These are phyloP conservation scores for Agonopterix alstromeriana DNA, from an alignment of 2,888 invertebrate species.

Conservation along the genomic window DNA sequence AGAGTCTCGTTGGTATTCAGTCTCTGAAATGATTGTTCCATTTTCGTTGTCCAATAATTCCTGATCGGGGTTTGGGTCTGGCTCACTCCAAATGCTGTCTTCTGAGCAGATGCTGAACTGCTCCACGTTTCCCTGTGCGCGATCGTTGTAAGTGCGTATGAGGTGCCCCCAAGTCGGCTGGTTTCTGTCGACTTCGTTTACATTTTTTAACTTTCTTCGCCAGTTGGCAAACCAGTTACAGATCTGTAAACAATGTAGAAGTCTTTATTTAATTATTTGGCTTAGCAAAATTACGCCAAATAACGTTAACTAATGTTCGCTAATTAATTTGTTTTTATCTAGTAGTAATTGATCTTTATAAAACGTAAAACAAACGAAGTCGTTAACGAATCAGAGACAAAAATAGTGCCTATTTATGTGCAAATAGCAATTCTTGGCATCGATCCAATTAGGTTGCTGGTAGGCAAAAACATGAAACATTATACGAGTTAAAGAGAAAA, in stretches of 20 bases:
- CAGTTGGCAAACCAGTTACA: constrained; percentile 92
- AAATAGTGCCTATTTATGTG: constrained; percentile 75
- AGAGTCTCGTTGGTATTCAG: constrained; percentile 42
- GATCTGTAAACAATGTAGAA: constrained; percentile 61
- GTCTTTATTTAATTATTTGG: constrained; percentile 1
- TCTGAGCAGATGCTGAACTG: constrained; percentile 88
- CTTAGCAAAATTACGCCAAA: neutral
- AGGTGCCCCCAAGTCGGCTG: constrained; percentile 85
- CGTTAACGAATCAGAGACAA: constrained; percentile 63
- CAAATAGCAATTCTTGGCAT: constrained; percentile 69
- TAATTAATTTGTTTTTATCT: too few species aligned
- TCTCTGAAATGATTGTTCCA: constrained; percentile 40
- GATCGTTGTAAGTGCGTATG: constrained; percentile 83
- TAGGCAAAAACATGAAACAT: constrained; percentile 48
- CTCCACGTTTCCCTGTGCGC: constrained; percentile 86
- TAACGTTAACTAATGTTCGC: neutral
- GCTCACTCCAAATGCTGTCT: constrained; percentile 87
- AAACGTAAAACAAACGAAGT: constrained; percentile 5
- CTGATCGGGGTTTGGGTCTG: constrained; percentile 52
- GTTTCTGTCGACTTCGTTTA: constrained; percentile 80
- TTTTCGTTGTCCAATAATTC: constrained; percentile 40
- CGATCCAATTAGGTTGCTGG: constrained; percentile 68
- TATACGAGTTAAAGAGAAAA: constrained; percentile 14
- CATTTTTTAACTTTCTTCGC: constrained; percentile 86
- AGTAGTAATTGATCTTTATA: too few species aligned